phyloP scores from a whole-genome alignment of 2,797 vertebrate genomes.

The Rallus crepitans region DNA sequence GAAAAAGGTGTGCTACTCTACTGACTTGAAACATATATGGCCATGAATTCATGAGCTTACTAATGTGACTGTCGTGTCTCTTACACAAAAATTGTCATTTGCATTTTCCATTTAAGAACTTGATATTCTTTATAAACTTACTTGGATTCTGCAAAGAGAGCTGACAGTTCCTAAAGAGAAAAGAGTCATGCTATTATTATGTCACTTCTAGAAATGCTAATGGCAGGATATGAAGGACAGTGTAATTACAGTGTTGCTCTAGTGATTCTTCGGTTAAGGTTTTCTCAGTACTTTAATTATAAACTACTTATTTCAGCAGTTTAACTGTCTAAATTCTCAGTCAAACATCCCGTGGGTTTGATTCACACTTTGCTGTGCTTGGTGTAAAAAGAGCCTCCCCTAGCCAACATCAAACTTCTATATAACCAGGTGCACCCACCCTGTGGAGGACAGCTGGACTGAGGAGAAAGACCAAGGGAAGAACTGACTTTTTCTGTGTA shows the following conservation, averaged over 20 bases:
- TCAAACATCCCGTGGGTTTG: conserved; percentile 7
- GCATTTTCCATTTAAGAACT: conserved; percentile 61
- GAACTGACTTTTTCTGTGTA: background rate
- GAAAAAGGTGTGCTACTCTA: background rate
- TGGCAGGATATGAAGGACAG: conserved; percentile 62
- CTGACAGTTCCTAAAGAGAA: conserved; percentile 58
- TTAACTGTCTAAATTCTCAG: conserved; percentile 39
- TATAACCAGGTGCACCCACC: background rate
- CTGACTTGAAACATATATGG: background rate
- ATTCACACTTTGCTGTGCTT: background rate
- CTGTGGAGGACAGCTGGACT: background rate
- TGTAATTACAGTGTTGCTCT: conserved; percentile 60
- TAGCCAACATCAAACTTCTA: background rate
- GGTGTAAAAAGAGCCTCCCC: background rate
- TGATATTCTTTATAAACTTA: conserved; percentile 51
- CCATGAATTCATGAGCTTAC: conserved; percentile 9
- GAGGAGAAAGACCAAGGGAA: background rate
- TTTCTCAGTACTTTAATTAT: conserved; percentile 66
- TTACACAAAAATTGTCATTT: conserved; percentile 38
- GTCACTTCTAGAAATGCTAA: conserved; percentile 69
- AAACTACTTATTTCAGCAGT: conserved; percentile 61
- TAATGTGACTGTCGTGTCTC: conserved; percentile 12
- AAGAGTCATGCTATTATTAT: conserved; percentile 48
- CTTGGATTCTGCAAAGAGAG: conserved; percentile 54
- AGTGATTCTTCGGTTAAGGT: conserved; percentile 33